phyloP scores from a whole-genome alignment of 1,140 invertebrate genomes.

The Eriosoma lanigerum region DNA sequence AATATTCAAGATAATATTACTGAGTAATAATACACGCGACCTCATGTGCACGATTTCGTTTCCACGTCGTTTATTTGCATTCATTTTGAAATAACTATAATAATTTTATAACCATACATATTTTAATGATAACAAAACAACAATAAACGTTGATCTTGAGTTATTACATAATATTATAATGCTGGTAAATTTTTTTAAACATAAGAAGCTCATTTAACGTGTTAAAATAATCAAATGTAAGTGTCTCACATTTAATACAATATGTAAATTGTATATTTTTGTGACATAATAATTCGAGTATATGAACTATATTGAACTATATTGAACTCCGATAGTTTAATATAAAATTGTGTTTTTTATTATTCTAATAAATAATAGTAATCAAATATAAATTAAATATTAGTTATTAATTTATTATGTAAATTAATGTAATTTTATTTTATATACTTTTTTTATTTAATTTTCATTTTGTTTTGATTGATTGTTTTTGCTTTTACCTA shows the following conservation, averaged over 20 bases:
- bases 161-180: neutral
- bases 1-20: neutral
- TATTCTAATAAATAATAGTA: neutral
- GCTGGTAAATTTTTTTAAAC: neutral
- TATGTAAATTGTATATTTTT: neutral
- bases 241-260: neutral
- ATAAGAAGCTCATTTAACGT: neutral
- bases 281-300: neutral
- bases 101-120: neutral
- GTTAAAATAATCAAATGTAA: no score
- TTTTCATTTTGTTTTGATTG: neutral
- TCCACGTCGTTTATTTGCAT: conserved; percentile 12
- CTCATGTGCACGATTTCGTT: conserved; percentile 29
- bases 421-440: conserved; percentile 6
- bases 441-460: conserved; percentile 16
- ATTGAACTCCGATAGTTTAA: neutral
- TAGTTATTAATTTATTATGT: neutral
- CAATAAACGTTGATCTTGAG: neutral
- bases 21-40: neutral
- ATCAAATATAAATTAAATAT: neutral
- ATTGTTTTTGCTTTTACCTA: conserved; percentile 14
- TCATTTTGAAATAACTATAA: conserved; percentile 22
- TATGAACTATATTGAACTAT: neutral
- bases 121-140: conserved; percentile 11
- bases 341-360: neutral